Base-by-base conservation (phyloP, 2,888 invertebrate species). In the Rotaria sp. region DNA sequence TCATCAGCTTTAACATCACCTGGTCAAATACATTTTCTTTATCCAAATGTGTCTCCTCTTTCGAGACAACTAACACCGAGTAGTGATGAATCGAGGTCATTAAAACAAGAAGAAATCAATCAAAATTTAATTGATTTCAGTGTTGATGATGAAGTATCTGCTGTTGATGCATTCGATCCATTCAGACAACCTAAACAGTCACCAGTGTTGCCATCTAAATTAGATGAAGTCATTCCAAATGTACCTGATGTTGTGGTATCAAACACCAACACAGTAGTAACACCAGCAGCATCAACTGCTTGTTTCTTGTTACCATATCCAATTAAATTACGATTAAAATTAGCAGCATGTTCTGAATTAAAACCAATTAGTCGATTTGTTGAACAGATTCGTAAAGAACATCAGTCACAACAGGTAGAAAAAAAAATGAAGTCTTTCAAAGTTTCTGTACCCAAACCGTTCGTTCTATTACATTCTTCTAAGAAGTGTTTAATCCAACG, bases 251-350 rank as follows among this genome's bases (percentile, higher is more conserved):
- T 24, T 52, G 24, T 24, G 4, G 3, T 4, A 52, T 24, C 52
- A 11, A 52, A 21, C 24, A 24, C 8, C 8, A 8, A 52, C 52
- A 21, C 52, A 1, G 1, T 8, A 21, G 7, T 8, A 52, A 2
- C 52, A 52, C 52, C 52, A 21, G 8, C 11, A 52, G 4, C 24
- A 21, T 2, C 24, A 5, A 7, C 13, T 3, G 1, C 13, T 30
- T 13, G 30, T 13, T 13, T 15, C 2, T n/a, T 13, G 8, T n/a
- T 7, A 45, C 80, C 80, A 11, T 45, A 80, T 80, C 45, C 41
- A 13, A 80, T 80, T 45, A 45, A 45, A 80, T 45, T 80, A 80
- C 24, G n/a, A 45, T 80, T 80, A n/a, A 45, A 80, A 80, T 45
- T 80, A 45, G 2, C 80, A n/a, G 3, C 80, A 15, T 80, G 24